These are phyloP conservation scores for Ornithorhynchus anatinus DNA, from an alignment of 2,113 vertebrate genomes.

Conservation along the genomic window DNA sequence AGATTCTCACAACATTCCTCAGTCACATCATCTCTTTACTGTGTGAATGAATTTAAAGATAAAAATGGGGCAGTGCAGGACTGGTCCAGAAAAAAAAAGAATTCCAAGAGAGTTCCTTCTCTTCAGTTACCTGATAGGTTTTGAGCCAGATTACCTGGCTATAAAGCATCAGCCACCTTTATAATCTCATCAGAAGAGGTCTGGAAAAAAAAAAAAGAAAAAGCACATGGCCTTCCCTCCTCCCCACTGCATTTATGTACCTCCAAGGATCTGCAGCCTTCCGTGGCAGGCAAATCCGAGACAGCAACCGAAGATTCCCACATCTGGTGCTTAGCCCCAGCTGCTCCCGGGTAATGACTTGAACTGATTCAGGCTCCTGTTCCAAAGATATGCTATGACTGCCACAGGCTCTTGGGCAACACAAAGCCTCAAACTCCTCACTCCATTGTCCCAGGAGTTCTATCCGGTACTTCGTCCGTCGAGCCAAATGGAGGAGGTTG, in stretches of 20 bases:
- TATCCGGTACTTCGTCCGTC: background rate
- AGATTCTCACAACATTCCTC: background rate
- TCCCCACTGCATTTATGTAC: fast-evolving
- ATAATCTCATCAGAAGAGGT: background rate
- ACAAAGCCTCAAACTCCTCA: background rate
- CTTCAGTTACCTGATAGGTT: too few relatives aligned
- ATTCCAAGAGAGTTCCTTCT: too few relatives aligned
- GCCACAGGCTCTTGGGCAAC: background rate
- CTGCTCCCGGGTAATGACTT: background rate
- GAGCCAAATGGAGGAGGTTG: background rate
- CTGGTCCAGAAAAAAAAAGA: too few relatives aligned
- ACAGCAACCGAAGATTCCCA: background rate
- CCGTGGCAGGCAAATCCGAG: background rate
- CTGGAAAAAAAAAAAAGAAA: background rate
- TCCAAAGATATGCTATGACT: constrained; percentile 4
- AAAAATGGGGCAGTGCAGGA: too few relatives aligned
- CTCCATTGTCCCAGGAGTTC: background rate
- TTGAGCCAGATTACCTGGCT: too few relatives aligned
- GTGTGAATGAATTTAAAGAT: too few relatives aligned
- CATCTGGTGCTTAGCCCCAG: background rate
- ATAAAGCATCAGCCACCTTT: background rate
- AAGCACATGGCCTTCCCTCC: background rate
- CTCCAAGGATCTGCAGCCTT: background rate
- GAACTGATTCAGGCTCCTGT: background rate
- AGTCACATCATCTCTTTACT: background rate